Conservation (phyloP, 2,888 invertebrate species). For the Noctua janthe region DNA sequence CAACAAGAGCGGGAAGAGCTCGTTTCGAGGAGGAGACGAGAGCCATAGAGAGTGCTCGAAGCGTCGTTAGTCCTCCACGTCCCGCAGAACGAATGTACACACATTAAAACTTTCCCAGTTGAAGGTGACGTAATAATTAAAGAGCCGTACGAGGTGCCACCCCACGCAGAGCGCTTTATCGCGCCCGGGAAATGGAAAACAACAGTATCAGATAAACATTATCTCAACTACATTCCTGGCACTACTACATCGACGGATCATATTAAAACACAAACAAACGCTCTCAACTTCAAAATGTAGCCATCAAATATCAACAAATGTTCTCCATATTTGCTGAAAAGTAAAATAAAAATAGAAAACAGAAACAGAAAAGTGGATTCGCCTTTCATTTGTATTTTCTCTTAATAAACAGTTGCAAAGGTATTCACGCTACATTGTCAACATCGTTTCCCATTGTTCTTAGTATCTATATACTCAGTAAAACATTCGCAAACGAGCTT, state of each 20-base stretch:
- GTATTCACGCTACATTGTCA: slow-evolving; percentile 77
- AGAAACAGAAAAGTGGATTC: slow-evolving; percentile 27
- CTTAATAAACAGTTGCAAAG: slow-evolving; percentile 71
- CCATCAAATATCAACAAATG: slow-evolving; percentile 41
- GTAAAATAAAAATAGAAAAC: slow-evolving; percentile 65
- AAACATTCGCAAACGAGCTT: slow-evolving; percentile 80
- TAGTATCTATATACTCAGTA: slow-evolving; percentile 73
- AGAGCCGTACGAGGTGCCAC: slow-evolving; percentile 75
- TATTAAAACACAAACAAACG: slow-evolving; percentile 23
- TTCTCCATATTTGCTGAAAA: slow-evolving; percentile 34
- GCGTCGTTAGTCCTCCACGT: slow-evolving; percentile 80
- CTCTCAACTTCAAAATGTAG: slow-evolving; percentile 24
- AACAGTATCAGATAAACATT: slow-evolving; percentile 61
- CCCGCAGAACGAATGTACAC: slow-evolving; percentile 84
- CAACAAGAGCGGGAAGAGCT: slow-evolving; percentile 83
- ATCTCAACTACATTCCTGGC: slow-evolving; percentile 39
- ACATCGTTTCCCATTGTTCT: slow-evolving; percentile 78
- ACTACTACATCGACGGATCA: slow-evolving; percentile 18
- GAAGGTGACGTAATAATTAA: slow-evolving; percentile 85
- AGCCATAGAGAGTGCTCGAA: slow-evolving; percentile 82
- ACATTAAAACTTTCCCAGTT: slow-evolving; percentile 88
- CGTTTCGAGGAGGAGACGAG: slow-evolving; percentile 80
- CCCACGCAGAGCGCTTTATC: slow-evolving; percentile 70
- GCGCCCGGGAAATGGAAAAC: slow-evolving; percentile 68
- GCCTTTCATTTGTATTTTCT: slow-evolving; percentile 69